Percentiles rank a stretch among this genome's conserved stretches.
Evolutionary conservation across 2,888 invertebrate species (phyloP).

Genomic region (Chromoteleia sp.): DNA sequence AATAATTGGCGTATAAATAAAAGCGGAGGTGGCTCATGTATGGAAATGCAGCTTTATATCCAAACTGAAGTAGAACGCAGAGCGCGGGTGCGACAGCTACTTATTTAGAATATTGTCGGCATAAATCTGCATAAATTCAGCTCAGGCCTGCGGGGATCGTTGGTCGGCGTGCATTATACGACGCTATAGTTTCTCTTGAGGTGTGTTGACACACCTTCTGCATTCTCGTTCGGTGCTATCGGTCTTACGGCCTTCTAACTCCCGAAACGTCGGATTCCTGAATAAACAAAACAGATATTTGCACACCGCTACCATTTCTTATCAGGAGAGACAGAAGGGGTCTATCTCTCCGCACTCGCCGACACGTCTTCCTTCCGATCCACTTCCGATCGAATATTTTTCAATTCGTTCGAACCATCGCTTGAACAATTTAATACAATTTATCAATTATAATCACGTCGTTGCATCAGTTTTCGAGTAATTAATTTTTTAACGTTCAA

Average conservation of each 20-base stretch:
- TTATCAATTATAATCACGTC: too few relatives aligned
- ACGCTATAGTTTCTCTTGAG: conserved; percentile 74
- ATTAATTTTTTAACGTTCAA: too few relatives aligned
- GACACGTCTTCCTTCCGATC: too few relatives aligned
- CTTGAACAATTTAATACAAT: too few relatives aligned
- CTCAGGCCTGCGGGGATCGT: conserved; percentile 81
- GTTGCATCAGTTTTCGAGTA: too few relatives aligned
- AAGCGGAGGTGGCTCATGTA: conserved; percentile 55
- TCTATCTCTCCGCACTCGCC: too few relatives aligned
- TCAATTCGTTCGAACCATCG: too few relatives aligned
- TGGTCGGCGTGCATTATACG: conserved; percentile 78
- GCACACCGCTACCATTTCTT: conserved; percentile 43
- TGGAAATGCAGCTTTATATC: conserved; percentile 68
- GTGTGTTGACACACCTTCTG: conserved; percentile 75
- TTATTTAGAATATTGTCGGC: conserved; percentile 84
- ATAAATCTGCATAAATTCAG: conserved; percentile 84
- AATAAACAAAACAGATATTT: conserved; percentile 60
- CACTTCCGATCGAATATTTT: too few relatives aligned
- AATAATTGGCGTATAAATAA: conserved; percentile 68
- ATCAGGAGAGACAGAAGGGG: too few relatives aligned
- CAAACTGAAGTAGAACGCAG: conserved; percentile 59
- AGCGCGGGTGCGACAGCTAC: conserved; percentile 78
- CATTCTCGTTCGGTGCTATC: conserved; percentile 64
- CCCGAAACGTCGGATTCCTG: conserved; percentile 60
- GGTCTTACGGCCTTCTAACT: conserved; percentile 56